Base-by-base conservation (phyloP, 2,113 vertebrate species). In the Centropus bengalensis region DNA sequence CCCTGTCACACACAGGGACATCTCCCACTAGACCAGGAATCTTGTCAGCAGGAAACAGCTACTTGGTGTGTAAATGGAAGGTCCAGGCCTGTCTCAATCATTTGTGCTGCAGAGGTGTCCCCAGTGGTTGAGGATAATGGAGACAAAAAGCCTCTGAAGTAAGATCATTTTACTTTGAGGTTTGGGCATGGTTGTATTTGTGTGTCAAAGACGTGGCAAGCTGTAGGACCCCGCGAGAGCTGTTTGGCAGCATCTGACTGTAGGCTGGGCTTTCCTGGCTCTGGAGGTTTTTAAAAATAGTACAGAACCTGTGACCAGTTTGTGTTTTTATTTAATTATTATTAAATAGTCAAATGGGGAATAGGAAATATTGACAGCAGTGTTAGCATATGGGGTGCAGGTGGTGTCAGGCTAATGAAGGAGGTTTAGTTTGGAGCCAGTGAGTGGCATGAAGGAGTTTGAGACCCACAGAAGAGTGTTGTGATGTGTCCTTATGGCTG, bases 281-380 rank as follows among this genome's bases (percentile, higher is more conserved):
- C 85, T 75, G 44, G 62, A 91, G 94, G 56, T 85, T 95, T 86
- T 96, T 91, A 32, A 87, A 96, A 95, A 94, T 77, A 94, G 60
- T 64, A 78, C 49, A 42, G 71, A 96, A 96, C 82, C 93, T 96
- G 82, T 80, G 89, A 64, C 71, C 94, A 93, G 93, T 44, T 95
- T 96, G 91, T 95, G 95, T 93, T 95, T 96, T 89, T 88, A 80
- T 97, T 96, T 96, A 93, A 91, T 96, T 96, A 91, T 97, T 96
- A 97, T 97, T 97, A 96, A 97, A 96, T 88, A 96, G 88, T 94
- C 95, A 88, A 89, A 94, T 16, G 75, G 79, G 82, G 76, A 96
- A 83, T 88, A 91, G 89, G 92, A 96, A 95, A 95, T 96, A 95
- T 94, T 96, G 95, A 95, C 94, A 95, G 80, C 86, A 91, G 93